Percentiles rank a stretch among this genome's conserved stretches.
Conservation (phyloP, 2,888 invertebrate genomes). For the Bedellia somnulentella region DNA sequence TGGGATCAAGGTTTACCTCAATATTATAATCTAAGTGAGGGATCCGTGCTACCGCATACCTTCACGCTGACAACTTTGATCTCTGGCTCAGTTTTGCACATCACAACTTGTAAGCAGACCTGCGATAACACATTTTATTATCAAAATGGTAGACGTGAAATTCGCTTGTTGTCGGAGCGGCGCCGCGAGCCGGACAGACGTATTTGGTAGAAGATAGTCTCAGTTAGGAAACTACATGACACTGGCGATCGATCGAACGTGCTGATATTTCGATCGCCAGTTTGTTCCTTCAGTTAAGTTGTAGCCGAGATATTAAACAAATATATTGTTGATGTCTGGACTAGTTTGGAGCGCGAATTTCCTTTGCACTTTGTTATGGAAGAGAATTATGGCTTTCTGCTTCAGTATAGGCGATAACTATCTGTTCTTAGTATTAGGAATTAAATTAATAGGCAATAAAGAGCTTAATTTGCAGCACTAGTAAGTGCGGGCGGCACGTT, state of each 20-base stretch:
- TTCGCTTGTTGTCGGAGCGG: constrained; percentile 1
- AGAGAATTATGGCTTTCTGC: too few species aligned
- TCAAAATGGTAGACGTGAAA: constrained; percentile 1
- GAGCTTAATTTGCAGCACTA: too few species aligned
- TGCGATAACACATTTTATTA: constrained; percentile 3
- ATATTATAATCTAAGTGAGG: too few species aligned
- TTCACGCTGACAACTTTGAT: constrained; percentile 27
- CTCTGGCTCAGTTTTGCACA: constrained; percentile 25
- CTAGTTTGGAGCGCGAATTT: too few species aligned
- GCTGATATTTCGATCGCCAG: constrained; percentile 17
- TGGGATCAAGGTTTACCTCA: too few species aligned
- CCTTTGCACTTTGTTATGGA: too few species aligned
- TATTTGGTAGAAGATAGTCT: constrained; percentile 28
- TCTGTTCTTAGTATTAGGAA: too few species aligned
- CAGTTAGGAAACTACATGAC: constrained; percentile 27
- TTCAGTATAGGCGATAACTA: too few species aligned
- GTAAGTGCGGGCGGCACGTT: too few species aligned
- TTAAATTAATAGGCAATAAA: too few species aligned
- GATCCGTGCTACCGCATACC: too few species aligned
- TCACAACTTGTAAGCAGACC: constrained; percentile 10
- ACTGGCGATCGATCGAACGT: constrained; percentile 27
- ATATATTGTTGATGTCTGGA: constrained; percentile 3
- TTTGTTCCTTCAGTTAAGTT: constrained; percentile 8
- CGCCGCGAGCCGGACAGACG: constrained; percentile 17
- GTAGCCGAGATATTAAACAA: constrained; percentile 1